Evolutionary conservation across 2,797 vertebrate genomes (phyloP).

Genomic region (Manis crassicaudata): DNA sequence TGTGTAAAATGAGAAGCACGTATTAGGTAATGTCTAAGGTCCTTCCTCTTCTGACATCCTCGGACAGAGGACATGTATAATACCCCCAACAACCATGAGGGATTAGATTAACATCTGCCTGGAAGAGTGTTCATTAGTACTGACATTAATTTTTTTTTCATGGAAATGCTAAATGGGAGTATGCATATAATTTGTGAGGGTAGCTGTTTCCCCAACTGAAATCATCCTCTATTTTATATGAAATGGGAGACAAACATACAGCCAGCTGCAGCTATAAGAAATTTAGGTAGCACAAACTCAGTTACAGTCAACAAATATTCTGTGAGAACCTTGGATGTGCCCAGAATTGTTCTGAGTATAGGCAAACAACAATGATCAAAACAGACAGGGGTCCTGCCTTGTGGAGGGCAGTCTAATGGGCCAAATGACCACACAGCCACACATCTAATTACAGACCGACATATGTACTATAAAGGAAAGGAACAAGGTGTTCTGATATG

Average conservation of each 20-base stretch:
- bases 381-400: background rate
- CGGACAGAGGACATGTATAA: background rate
- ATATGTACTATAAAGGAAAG: background rate
- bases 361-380: background rate
- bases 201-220: background rate
- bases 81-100: too few species aligned
- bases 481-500: background rate
- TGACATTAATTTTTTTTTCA: background rate
- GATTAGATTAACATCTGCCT: background rate
- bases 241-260: background rate
- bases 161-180: background rate
- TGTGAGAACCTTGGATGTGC: background rate
- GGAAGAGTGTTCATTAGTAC: background rate
- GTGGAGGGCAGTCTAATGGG: background rate
- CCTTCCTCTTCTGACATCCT: background rate
- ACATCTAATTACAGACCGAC: background rate
- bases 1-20: background rate
- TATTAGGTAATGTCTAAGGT: background rate
- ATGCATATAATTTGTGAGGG: background rate
- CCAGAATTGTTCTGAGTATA: background rate
- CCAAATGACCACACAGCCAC: background rate
- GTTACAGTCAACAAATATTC: background rate
- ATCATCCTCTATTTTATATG: background rate
- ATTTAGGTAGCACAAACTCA: background rate
- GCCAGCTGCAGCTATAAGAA: background rate